Evolutionary conservation across 2,888 invertebrate species (phyloP).

Genomic region (Sabatieria punctata): DNA sequence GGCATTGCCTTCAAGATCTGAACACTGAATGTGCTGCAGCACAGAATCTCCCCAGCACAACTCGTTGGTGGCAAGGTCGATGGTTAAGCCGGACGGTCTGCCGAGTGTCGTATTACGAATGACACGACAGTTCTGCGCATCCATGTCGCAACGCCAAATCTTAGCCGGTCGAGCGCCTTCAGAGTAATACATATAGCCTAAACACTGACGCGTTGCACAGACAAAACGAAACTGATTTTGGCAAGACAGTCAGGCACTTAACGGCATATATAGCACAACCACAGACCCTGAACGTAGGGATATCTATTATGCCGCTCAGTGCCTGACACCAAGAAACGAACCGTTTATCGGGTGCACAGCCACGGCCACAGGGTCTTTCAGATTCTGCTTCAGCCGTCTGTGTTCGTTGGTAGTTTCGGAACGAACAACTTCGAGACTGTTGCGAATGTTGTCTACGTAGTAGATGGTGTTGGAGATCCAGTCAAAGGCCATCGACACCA

Average conservation of each 20-base stretch:
- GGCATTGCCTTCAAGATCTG: conserved; percentile 73
- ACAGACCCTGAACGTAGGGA: no score
- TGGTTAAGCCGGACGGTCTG: conserved; percentile 33
- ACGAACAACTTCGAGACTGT: conserved; percentile 76
- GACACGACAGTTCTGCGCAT: conserved; percentile 66
- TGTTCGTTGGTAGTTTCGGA: conserved; percentile 66
- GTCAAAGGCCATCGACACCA: conserved; percentile 82
- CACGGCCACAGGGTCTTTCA: conserved; percentile 82
- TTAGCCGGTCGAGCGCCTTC: conserved; percentile 57
- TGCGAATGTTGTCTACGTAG: conserved; percentile 82
- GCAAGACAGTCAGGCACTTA: no score
- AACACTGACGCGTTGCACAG: no score
- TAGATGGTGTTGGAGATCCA: conserved; percentile 89
- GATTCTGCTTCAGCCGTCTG: conserved; percentile 57
- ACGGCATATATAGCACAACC: no score
- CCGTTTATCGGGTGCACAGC: conserved; percentile 91
- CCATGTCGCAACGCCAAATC: conserved; percentile 75
- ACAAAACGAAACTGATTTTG: no score
- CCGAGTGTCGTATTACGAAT: conserved; percentile 78
- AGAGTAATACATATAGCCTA: not conserved
- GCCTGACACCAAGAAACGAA: no score
- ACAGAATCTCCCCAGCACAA: conserved; percentile 37
- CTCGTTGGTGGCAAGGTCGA: conserved; percentile 32
- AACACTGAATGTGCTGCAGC: conserved; percentile 66
- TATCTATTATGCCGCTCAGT: no score